Conservation (phyloP, 2,797 vertebrate genomes). For the Pseudomugil gertrudae region DNA sequence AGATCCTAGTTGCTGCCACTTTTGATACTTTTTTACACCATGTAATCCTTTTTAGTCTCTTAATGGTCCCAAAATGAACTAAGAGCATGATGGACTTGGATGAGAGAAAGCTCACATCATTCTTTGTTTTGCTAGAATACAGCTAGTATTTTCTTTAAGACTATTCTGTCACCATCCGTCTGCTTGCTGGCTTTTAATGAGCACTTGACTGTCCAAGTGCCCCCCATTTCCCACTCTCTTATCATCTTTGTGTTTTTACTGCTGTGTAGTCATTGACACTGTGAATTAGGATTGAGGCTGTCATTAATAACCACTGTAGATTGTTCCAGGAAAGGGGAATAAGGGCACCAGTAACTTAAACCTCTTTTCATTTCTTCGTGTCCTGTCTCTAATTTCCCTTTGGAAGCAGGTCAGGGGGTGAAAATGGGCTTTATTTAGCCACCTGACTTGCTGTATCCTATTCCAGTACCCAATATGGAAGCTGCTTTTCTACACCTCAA, state of each 20-base stretch:
- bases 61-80: background rate
- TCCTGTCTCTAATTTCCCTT: constrained; percentile 73
- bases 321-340: constrained; percentile 77
- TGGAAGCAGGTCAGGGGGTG: constrained; percentile 77
- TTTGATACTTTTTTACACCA: constrained; percentile 1
- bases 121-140: constrained; percentile 12
- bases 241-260: constrained; percentile 44
- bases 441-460: constrained; percentile 61
- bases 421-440: constrained; percentile 79
- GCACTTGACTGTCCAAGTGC: constrained; percentile 28
- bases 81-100: background rate
- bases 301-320: constrained; percentile 72
- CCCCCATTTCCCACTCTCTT: constrained; percentile 28
- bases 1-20: constrained; percentile 20
- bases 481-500: constrained; percentile 51
- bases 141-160: constrained; percentile 26
- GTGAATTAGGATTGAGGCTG: constrained; percentile 35
- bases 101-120: constrained; percentile 23
- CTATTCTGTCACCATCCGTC: constrained; percentile 18
- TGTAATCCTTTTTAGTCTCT: background rate
- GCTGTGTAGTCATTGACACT: constrained; percentile 17
- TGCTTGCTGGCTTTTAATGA: constrained; percentile 1
- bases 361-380: constrained; percentile 57
- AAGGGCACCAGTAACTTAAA: constrained; percentile 69
- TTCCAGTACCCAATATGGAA: constrained; percentile 70